Evolutionary conservation across 2,113 vertebrate species (phyloP), one percentile per base, ranked within the genome.

Genomic region (Silurus glanis): DNA sequence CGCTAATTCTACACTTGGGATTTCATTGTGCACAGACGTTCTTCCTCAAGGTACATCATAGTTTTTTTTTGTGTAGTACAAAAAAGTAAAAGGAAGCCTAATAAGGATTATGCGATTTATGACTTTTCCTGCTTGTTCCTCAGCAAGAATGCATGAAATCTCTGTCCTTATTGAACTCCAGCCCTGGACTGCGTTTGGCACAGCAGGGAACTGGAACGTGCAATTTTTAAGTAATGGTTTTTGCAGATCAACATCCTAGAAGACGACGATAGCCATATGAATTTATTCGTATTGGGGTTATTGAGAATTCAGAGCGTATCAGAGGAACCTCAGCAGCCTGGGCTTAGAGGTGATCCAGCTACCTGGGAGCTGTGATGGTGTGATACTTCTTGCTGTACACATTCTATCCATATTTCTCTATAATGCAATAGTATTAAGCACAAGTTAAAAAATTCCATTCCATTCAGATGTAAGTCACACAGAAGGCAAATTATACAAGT

Each of bases 21-120:
- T 47, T 82, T 66, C 45, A 53, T 10, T 82, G 59, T 64, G 61
- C 23, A 25, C 61, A 66, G 59, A 49, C 17, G 0, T 25, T 55
- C 16, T 58, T 58, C 23, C 56, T 58, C 25, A 53, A 76, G 51
- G 12, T 25, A 76, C 74, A 56, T 58, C n/a, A 25, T 17, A 4
- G 53, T 16, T 56, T 79, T 23, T 74, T 58, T 58, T 58, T 56
- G n/a, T 66, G 3, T 17, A 56, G n/a, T 56, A 56, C n/a, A 53
- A 61, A 25, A 13, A 16, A 51, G 16, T 8, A 66, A 64, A 51
- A 51, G 80, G 23, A 66, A 82, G 37, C 45, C 47, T 51, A 82
- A 62, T 82, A 82, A 82, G 51, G 4, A 6, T 58, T 58, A 58
- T 28, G 53, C 28, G 55, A 79, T 79, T 79, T 58, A 79, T 79